phyloP scores from a whole-genome alignment of 2,113 vertebrate genomes.

The Gymnogyps californianus region DNA sequence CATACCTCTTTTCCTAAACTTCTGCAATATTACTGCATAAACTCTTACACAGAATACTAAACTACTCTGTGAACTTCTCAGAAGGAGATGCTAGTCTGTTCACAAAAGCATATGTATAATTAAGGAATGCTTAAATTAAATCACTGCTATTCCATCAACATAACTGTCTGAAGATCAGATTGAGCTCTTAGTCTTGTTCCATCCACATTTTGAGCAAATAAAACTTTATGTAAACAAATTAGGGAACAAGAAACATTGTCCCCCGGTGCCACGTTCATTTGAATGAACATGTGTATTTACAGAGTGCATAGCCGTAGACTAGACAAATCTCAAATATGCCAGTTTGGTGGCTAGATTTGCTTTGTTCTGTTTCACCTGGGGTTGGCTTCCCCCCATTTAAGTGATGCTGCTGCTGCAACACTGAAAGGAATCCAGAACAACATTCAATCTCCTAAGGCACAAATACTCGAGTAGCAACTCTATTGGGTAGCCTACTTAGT shows the following conservation, averaged over 20 bases:
- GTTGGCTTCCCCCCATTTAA: neutral
- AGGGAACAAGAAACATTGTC: neutral
- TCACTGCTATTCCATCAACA: neutral
- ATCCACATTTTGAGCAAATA: neutral
- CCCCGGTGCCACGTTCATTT: too few species aligned
- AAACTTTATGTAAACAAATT: neutral
- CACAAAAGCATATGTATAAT: neutral
- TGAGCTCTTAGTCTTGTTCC: neutral
- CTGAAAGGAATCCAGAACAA: neutral
- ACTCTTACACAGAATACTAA: neutral
- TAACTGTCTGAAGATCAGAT: neutral
- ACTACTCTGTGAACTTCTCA: neutral
- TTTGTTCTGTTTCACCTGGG: neutral
- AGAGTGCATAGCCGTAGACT: rapidly evolving
- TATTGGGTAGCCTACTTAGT: neutral
- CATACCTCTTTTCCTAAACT: neutral
- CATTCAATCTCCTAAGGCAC: neutral
- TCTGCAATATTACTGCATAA: neutral
- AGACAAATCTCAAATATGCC: neutral
- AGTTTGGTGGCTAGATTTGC: neutral
- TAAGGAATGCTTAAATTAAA: neutral
- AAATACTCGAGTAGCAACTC: neutral
- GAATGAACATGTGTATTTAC: neutral
- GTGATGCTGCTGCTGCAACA: neutral
- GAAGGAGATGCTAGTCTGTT: neutral